phyloP scores from a whole-genome alignment of 2,888 invertebrate genomes.

The Unio delphinus region DNA sequence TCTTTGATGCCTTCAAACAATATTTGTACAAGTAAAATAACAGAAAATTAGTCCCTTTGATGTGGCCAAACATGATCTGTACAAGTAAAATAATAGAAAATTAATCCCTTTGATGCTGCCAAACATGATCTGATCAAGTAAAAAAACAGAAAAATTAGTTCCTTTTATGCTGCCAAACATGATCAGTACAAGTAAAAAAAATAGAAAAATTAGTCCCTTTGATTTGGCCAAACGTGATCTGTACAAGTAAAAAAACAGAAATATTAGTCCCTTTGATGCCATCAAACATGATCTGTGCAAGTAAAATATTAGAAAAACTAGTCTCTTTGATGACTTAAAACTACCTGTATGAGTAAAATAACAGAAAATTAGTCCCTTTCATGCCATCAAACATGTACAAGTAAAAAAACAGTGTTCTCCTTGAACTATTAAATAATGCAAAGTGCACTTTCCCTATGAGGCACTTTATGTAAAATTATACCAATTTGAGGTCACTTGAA shows the following conservation, averaged over 20 bases:
- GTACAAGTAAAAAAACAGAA: constrained; percentile 5
- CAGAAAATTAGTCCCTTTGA: neutral
- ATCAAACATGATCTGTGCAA: constrained; percentile 13
- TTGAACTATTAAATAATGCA: constrained; percentile 1
- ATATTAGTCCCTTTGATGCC: neutral
- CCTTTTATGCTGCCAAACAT: constrained; percentile 45
- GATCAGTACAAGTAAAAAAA: constrained; percentile 29
- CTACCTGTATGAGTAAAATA: too few species aligned
- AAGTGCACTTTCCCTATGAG: neutral
- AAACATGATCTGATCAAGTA: constrained; percentile 22
- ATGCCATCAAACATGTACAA: constrained; percentile 23
- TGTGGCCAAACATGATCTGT: too few species aligned
- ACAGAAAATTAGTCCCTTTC: constrained; percentile 34
- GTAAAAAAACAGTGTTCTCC: neutral
- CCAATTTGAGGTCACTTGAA: too few species aligned
- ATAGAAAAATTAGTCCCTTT: neutral
- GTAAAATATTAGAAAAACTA: neutral
- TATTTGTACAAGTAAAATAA: too few species aligned
- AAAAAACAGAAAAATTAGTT: neutral
- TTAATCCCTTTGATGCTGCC: constrained; percentile 47
- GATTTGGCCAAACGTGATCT: constrained; percentile 32
- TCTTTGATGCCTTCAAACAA: constrained; percentile 14
- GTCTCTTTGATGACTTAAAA: too few species aligned
- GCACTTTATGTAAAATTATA: too few species aligned
- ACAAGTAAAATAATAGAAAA: too few species aligned